Evolutionary conservation across 2,888 invertebrate species (phyloP), one percentile per base, ranked within the genome.

Genomic region (Bhutanitis thaidina): DNA sequence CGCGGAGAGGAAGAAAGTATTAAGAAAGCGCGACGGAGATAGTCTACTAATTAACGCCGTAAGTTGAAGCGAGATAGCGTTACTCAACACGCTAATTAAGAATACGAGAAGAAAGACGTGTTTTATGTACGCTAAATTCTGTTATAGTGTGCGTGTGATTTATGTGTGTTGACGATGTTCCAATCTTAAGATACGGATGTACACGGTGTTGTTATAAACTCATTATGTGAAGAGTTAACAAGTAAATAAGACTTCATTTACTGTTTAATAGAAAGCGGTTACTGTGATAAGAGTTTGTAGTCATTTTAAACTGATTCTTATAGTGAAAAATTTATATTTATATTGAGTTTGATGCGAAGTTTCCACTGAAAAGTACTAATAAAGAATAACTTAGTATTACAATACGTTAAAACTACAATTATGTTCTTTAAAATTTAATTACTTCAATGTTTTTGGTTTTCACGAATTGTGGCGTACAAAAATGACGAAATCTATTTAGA

Each of bases 101-200:
- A 92, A 92, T 92, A 91, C 91, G 84, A 90, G 92, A 92, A 92
- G 92, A 91, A 92, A 92, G 84, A 84, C 91, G 81, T 80, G 79
- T 87, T 84, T 83, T 86, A 88, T 84, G 80, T 87, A 83, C 89
- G 69, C 65, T 62, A 65, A 87, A 88, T 77, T 63, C 59, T 69
- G 67, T 66, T 56, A 49, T 58, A 64, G 82, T 80, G 74, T 71
- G 74, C 43, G 78, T 69, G 57, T 53, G 53, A 62, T 70, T 62
- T 75, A 60, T 71, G 62, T 66, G 66, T 71, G 74, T 77, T 74
- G 67, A 69, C 61, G 69, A 73, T 77, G 80, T 80, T 78, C 79
- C 80, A 71, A 76, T 75, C 74, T 74, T 61, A 66, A 56, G 55
- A 76, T 70, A 73, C 70, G 62, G 72, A 71, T 80, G 64, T 77